Conservation (phyloP, 2,888 invertebrate genomes). For the Silvanus unidentatus region DNA sequence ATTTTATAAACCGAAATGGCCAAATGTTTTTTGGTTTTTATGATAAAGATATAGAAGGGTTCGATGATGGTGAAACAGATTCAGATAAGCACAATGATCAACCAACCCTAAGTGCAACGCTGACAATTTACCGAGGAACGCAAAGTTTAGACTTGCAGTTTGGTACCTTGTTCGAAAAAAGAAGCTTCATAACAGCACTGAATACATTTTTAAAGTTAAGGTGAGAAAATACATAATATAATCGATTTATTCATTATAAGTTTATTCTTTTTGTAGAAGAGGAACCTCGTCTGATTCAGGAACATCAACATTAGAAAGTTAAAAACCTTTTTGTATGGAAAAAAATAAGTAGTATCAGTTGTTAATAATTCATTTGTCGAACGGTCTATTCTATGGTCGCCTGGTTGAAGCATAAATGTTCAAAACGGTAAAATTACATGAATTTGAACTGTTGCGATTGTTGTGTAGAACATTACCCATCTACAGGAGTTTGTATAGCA, state of each 20-base stretch:
- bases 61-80: slow-evolving; percentile 11
- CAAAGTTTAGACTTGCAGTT: no score
- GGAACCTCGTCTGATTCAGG: slow-evolving; percentile 10
- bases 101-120: no score
- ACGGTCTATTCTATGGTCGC: slow-evolving; percentile 9
- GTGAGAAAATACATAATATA: slow-evolving; percentile 10
- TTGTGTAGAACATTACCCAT: no score
- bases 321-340: slow-evolving; percentile 8
- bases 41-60: neutral
- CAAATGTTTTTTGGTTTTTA: neutral
- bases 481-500: no score
- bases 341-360: slow-evolving; percentile 5
- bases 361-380: slow-evolving; percentile 9
- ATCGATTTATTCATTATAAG: slow-evolving; percentile 5
- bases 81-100: slow-evolving; percentile 8
- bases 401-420: slow-evolving; percentile 11
- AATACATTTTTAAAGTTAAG: slow-evolving; percentile 8
- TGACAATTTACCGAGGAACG: no score
- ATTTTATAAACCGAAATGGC: no score
- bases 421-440: slow-evolving; percentile 8
- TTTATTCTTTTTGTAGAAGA: slow-evolving; percentile 8
- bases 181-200: no score
- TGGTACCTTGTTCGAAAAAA: no score
- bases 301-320: slow-evolving; percentile 11
- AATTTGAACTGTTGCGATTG: no score